phyloP scores from a whole-genome alignment of 2,888 invertebrate genomes.

The Cryptus armator region DNA sequence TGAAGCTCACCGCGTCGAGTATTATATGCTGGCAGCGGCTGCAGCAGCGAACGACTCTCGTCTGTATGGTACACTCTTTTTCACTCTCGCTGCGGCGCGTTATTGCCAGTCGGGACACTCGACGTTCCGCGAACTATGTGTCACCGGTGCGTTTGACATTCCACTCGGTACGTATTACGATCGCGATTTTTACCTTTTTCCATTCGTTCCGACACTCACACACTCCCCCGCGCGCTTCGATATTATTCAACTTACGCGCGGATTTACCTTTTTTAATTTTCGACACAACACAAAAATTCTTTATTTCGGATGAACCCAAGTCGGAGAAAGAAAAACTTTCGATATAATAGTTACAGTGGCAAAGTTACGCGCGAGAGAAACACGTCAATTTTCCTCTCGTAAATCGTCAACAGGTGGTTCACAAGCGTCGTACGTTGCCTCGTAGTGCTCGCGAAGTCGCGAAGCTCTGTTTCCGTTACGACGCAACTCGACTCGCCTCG shows the following conservation, averaged over 20 bases:
- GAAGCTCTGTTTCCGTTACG: conserved; percentile 55
- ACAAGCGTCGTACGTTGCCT: conserved; percentile 68
- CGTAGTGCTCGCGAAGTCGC: conserved; percentile 41
- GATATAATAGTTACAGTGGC: conserved; percentile 2
- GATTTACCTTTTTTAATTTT: not conserved
- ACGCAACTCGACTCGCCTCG: conserved; percentile 20
- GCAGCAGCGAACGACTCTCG: conserved; percentile 17
- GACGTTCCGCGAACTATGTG: conserved; percentile 65
- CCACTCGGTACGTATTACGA: conserved; percentile 35
- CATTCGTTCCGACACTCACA: too few species aligned
- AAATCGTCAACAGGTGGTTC: conserved; percentile 83
- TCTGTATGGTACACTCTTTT: not conserved
- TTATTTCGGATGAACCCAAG: not conserved
- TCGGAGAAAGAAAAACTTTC: conserved; percentile 15
- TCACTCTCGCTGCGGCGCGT: conserved; percentile 36
- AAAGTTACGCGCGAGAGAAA: conserved; percentile 32
- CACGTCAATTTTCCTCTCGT: conserved; percentile 78
- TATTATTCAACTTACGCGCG: too few species aligned
- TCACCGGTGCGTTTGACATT: conserved; percentile 66
- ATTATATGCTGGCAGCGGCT: conserved; percentile 26
- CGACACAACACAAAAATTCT: not conserved
- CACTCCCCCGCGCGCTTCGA: too few species aligned
- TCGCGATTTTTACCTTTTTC: conserved; percentile 1
- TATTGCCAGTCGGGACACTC: conserved; percentile 49
- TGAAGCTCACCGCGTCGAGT: conserved; percentile 56